phyloP scores from a whole-genome alignment of 2,797 vertebrate species.

The Diplodus sargus region DNA sequence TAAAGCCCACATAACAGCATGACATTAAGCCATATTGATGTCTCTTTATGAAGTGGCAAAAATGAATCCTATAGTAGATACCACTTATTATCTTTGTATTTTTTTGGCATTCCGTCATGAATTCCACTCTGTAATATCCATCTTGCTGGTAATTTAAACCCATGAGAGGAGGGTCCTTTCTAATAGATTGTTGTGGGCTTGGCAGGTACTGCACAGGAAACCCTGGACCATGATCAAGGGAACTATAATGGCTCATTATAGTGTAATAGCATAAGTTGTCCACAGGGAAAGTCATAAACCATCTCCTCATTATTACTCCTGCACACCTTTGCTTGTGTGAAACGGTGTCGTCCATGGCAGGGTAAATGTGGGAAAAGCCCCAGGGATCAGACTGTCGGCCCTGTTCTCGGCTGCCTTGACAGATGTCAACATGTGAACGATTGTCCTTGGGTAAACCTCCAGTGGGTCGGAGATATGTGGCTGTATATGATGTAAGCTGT shows the following conservation, averaged over 20 bases:
- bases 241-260: slow-evolving; percentile 83
- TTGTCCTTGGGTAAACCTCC: slow-evolving; percentile 73
- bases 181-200: slow-evolving; percentile 57
- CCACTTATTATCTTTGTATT: background rate
- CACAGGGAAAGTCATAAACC: slow-evolving; percentile 79
- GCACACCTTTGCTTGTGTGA: slow-evolving; percentile 80
- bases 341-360: slow-evolving; percentile 26
- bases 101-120: slow-evolving; percentile 13
- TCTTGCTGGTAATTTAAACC: slow-evolving; percentile 46
- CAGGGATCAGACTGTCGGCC: slow-evolving; percentile 57
- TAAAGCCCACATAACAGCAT: slow-evolving; percentile 10
- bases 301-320: slow-evolving; percentile 70
- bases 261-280: slow-evolving; percentile 80
- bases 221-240: slow-evolving; percentile 72
- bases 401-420: slow-evolving; percentile 78
- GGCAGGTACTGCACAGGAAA: slow-evolving; percentile 48
- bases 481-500: slow-evolving; percentile 65
- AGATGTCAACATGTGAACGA: slow-evolving; percentile 80
- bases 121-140: slow-evolving; percentile 6
- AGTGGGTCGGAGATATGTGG: slow-evolving; percentile 56
- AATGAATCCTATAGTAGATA: slow-evolving; percentile 1
- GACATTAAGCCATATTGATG: slow-evolving; percentile 5
- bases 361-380: slow-evolving; percentile 50
- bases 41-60: slow-evolving; percentile 14
- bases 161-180: slow-evolving; percentile 36